Conservation (phyloP, 2,888 invertebrate genomes). For the Scaptomyza parva region DNA sequence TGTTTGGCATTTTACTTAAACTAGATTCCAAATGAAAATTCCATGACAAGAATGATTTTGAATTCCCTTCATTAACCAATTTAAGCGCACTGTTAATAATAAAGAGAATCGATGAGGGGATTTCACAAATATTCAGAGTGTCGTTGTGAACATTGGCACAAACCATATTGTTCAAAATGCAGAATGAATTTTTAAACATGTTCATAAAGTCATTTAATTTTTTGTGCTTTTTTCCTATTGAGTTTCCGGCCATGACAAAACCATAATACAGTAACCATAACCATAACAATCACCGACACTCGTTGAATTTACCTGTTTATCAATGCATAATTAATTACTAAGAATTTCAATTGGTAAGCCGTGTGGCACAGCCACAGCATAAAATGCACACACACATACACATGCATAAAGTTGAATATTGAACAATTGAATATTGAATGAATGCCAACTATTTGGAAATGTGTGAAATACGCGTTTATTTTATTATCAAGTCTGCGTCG, state of each 20-base stretch:
- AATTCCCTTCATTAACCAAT: conserved; percentile 37
- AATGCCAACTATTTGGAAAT: conserved; percentile 30
- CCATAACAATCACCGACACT: conserved; percentile 21
- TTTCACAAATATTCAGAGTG: conserved; percentile 16
- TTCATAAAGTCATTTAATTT: conserved; percentile 11
- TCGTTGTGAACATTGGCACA: conserved; percentile 9
- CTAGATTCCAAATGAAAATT: background rate
- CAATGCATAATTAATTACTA: conserved; percentile 69
- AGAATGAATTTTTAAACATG: conserved; percentile 48
- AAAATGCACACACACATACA: conserved; percentile 10
- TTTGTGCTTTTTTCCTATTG: conserved; percentile 33
- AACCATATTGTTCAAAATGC: background rate
- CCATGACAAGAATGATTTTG: background rate
- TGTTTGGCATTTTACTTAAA: background rate
- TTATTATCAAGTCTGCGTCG: background rate
- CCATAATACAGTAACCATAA: conserved; percentile 2
- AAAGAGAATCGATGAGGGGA: background rate
- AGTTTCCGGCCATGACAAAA: conserved; percentile 33
- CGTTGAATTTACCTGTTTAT: conserved; percentile 29
- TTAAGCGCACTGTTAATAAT: conserved; percentile 9
- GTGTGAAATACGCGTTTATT: conserved; percentile 18
- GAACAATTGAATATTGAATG: conserved; percentile 30
- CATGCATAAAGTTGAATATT: conserved; percentile 45
- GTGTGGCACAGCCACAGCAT: background rate
- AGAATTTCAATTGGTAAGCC: conserved; percentile 36